phyloP scores from a whole-genome alignment of 2,888 invertebrate genomes.

The Drosophila dives region DNA sequence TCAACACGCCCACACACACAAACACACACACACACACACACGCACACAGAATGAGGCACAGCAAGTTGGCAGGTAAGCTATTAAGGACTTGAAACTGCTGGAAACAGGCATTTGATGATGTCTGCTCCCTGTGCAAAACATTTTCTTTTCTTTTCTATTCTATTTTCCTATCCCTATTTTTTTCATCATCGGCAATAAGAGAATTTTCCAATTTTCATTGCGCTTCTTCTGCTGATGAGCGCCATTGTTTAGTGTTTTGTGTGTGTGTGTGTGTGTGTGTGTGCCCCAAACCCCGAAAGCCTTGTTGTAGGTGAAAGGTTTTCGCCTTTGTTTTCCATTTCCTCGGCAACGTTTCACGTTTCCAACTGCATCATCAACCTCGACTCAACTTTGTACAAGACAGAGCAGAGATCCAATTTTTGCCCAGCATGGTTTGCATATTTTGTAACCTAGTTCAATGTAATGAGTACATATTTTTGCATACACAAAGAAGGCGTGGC shows the following conservation, averaged over 20 bases:
- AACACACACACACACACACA: neutral
- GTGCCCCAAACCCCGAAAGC: conserved; percentile 11
- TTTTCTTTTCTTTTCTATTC: conserved; percentile 50
- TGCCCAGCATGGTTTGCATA: conserved; percentile 73
- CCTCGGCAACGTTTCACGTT: conserved; percentile 7
- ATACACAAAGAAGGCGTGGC: conserved; percentile 55
- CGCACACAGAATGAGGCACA: neutral
- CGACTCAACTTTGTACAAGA: conserved; percentile 18
- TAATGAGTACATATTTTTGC: conserved; percentile 59
- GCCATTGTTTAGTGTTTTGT: conserved; percentile 66
- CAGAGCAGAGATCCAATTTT: conserved; percentile 49
- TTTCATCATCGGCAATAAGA: conserved; percentile 37
- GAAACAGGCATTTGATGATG: conserved; percentile 28
- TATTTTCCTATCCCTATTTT: conserved; percentile 36
- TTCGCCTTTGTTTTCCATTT: conserved; percentile 37
- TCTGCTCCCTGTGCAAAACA: conserved; percentile 30
- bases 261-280: neutral
- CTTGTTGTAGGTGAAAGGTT: conserved; percentile 65
- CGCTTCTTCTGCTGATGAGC: conserved; percentile 75
- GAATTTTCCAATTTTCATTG: conserved; percentile 73
- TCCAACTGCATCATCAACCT: neutral
- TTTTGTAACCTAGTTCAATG: conserved; percentile 59
- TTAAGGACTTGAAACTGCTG: conserved; percentile 32
- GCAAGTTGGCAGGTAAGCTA: conserved; percentile 28
- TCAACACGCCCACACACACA: conserved; percentile 22